phyloP scores from a whole-genome alignment of 2,888 invertebrate species.

The Cerastoderma edule region DNA sequence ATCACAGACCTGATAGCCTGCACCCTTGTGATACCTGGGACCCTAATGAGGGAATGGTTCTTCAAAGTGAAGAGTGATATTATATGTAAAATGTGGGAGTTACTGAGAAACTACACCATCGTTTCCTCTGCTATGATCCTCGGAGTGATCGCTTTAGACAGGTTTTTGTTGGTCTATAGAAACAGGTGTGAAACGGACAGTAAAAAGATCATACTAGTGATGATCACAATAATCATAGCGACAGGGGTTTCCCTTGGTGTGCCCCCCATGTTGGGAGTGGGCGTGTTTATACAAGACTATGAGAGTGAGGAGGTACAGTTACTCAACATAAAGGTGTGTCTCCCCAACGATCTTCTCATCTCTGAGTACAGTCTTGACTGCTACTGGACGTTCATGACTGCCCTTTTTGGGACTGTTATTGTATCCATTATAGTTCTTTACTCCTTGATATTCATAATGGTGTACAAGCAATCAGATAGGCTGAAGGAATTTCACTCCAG shows the following conservation, averaged over 20 bases:
- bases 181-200: constrained; percentile 53
- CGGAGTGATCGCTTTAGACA: constrained; percentile 75
- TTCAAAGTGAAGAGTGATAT: constrained; percentile 61
- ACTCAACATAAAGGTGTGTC: constrained; percentile 62
- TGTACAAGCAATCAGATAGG: no score
- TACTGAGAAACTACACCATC: constrained; percentile 65
- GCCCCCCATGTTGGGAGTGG: constrained; percentile 68
- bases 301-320: constrained; percentile 6
- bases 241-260: constrained; percentile 64
- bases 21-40: constrained; percentile 72
- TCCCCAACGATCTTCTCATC: constrained; percentile 61
- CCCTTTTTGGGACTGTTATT: constrained; percentile 66
- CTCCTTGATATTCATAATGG: constrained; percentile 63
- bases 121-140: constrained; percentile 73
- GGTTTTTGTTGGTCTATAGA: constrained; percentile 74
- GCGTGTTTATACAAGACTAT: constrained; percentile 55
- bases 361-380: constrained; percentile 36
- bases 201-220: constrained; percentile 51
- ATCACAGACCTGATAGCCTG: constrained; percentile 75
- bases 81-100: constrained; percentile 71
- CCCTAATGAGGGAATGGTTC: constrained; percentile 69
- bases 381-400: constrained; percentile 68
- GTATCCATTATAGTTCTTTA: constrained; percentile 68
- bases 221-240: constrained; percentile 56
- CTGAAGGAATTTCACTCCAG: no score